These are phyloP conservation scores for Cetoscarus ocellatus DNA, from an alignment of 2,797 vertebrate species.

Conservation along the genomic window DNA sequence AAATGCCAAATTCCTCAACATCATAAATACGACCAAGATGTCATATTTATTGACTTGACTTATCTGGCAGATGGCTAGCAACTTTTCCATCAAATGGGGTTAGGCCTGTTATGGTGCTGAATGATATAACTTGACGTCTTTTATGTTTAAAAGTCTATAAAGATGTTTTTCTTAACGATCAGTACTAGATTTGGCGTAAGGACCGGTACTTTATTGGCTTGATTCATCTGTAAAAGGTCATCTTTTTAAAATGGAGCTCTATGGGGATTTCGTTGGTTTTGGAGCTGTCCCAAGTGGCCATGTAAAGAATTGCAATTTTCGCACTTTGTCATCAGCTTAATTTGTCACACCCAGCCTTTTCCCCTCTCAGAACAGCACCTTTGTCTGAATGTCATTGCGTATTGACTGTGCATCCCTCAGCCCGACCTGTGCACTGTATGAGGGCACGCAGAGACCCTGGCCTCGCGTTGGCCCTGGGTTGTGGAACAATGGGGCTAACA, in stretches of 20 bases:
- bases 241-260: neutral
- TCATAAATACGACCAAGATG: conserved; percentile 21
- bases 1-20: too few species aligned
- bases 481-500: conserved; percentile 58
- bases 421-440: neutral
- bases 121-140: too few species aligned
- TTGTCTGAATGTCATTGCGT: neutral
- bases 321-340: neutral
- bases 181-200: too few species aligned
- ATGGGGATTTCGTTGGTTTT: neutral
- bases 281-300: neutral
- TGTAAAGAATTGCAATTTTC: neutral
- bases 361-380: too few species aligned
- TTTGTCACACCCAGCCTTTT: neutral
- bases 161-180: too few species aligned
- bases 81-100: too few species aligned
- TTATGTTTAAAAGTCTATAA: too few species aligned
- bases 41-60: neutral
- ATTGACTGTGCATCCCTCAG: conserved; percentile 3
- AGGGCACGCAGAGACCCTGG: conserved; percentile 17
- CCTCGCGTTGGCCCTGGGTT: conserved; percentile 3
- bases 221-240: neutral
- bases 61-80: too few species aligned
- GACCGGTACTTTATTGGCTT: too few species aligned
- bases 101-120: too few species aligned